phyloP scores from a whole-genome alignment of 2,797 vertebrate genomes.

The Diceros bicornis region DNA sequence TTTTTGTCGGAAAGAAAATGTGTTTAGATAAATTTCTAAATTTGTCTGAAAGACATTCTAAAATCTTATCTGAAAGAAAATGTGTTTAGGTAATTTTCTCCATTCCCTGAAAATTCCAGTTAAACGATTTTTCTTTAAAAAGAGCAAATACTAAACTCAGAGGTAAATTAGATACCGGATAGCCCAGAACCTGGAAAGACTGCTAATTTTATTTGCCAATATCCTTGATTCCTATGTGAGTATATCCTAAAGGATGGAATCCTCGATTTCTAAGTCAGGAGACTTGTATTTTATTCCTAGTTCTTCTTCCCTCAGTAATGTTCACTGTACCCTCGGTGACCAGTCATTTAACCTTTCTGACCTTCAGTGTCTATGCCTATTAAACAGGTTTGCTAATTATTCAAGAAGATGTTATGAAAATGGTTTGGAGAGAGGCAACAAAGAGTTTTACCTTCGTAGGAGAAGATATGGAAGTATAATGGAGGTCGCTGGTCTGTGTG shows the following conservation, averaged over 20 bases:
- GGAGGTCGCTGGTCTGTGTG: conserved; percentile 5
- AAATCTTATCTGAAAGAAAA: conserved; percentile 52
- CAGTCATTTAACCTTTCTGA: conserved; percentile 31
- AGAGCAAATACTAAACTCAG: conserved; percentile 40
- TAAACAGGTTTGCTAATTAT: conserved; percentile 42
- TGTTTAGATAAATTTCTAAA: background rate
- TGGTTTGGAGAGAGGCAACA: background rate
- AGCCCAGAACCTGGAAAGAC: conserved; percentile 8
- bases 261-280: conserved; percentile 49
- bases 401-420: conserved; percentile 56
- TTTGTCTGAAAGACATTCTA: conserved; percentile 6
- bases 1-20: conserved; percentile 51
- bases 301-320: background rate
- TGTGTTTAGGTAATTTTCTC: conserved; percentile 30
- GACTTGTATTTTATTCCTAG: background rate
- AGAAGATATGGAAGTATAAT: background rate
- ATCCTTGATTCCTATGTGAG: conserved; percentile 1
- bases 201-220: conserved; percentile 13
- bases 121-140: conserved; percentile 58
- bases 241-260: background rate
- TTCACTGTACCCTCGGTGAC: background rate
- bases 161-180: background rate
- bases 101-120: conserved; percentile 39
- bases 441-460: background rate
- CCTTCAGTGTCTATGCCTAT: background rate